phyloP scores from a whole-genome alignment of 2,888 invertebrate genomes.

The Psylliodes chrysocephalus region DNA sequence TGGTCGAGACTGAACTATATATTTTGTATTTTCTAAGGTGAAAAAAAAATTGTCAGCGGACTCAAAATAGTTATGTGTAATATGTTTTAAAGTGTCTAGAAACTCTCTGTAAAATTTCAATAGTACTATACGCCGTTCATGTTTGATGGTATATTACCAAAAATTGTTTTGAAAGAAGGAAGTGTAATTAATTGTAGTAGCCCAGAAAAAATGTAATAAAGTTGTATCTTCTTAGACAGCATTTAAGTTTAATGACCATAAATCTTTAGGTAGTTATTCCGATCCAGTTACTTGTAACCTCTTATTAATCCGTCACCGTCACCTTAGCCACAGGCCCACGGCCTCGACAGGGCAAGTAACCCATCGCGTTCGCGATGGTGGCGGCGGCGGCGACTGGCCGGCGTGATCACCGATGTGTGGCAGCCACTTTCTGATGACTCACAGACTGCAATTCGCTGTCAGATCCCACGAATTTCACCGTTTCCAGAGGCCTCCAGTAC shows the following conservation, averaged over 20 bases:
- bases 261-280: not conserved
- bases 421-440: slow-evolving; percentile 41
- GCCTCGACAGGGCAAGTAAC: not conserved
- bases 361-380: not conserved
- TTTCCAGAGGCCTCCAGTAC: slow-evolving; percentile 27
- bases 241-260: slow-evolving; percentile 16
- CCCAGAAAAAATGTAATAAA: too few species aligned
- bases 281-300: not conserved
- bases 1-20: too few species aligned
- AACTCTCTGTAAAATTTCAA: too few species aligned
- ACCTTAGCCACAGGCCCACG: not conserved
- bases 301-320: not conserved
- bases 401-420: slow-evolving; percentile 34
- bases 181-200: too few species aligned
- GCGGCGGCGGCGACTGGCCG: slow-evolving; percentile 17
- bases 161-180: too few species aligned
- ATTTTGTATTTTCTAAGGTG: too few species aligned
- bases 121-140: too few species aligned
- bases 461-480: slow-evolving; percentile 39
- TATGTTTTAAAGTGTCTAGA: too few species aligned
- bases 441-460: slow-evolving; percentile 31
- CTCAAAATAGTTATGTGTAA: too few species aligned
- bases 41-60: too few species aligned
- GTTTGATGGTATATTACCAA: too few species aligned
- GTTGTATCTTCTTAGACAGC: too few species aligned